Evolutionary conservation across 1,140 invertebrate species (phyloP).

Genomic region (Drosophila pruinosa): DNA sequence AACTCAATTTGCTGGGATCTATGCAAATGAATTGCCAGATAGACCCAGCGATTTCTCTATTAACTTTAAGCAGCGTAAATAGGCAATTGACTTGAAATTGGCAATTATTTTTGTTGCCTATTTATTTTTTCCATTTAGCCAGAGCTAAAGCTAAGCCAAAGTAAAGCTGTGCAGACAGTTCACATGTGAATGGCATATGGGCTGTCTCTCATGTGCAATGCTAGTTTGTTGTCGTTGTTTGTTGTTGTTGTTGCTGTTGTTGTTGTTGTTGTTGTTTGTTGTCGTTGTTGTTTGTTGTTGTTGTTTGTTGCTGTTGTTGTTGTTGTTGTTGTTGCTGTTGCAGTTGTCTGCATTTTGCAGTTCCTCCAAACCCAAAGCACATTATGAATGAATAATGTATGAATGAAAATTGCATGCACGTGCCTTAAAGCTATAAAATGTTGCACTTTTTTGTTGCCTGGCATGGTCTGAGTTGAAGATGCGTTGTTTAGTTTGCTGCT

Average conservation of each 20-base stretch:
- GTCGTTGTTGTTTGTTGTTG: constrained; percentile 1
- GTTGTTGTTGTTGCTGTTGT: not conserved
- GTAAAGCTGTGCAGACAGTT: constrained; percentile 28
- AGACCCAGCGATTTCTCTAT: constrained; percentile 72
- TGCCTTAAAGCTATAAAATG: constrained; percentile 78
- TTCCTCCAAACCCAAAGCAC: constrained; percentile 50
- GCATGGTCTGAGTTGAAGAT: constrained; percentile 17
- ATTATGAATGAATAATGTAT: constrained; percentile 82
- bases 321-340: constrained; percentile 6
- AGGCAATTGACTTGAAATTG: constrained; percentile 81
- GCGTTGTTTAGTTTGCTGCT: constrained; percentile 18
- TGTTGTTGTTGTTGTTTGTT: constrained; percentile 1
- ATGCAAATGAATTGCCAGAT: constrained; percentile 65
- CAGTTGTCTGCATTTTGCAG: constrained; percentile 25
- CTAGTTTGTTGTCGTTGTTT: not conserved
- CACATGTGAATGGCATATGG: constrained; percentile 70
- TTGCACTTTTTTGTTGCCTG: constrained; percentile 60
- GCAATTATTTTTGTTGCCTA: constrained; percentile 67
- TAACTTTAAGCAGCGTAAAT: constrained; percentile 79
- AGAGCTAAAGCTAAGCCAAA: constrained; percentile 30
- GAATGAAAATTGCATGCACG: constrained; percentile 82
- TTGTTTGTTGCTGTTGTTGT: constrained; percentile 3
- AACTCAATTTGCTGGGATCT: constrained; percentile 64
- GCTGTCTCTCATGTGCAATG: constrained; percentile 33
- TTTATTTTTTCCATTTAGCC: constrained; percentile 9